These are phyloP conservation scores for Drosophila eohydei DNA, from an alignment of 2,888 invertebrate species.

Conservation along the genomic window DNA sequence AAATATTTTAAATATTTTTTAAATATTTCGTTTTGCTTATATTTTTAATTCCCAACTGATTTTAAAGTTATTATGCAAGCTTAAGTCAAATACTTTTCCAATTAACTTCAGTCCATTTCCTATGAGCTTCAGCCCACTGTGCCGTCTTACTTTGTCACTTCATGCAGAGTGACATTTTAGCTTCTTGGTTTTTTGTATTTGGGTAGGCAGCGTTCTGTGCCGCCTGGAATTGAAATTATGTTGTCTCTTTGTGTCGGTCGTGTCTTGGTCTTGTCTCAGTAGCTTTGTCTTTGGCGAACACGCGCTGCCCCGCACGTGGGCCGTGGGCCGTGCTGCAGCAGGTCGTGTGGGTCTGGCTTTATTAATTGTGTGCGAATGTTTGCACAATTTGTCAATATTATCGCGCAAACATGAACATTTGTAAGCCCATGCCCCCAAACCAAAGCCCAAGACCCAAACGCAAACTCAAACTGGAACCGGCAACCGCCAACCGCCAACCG, in stretches of 20 bases:
- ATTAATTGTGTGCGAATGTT: constrained; percentile 82
- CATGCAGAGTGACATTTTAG: constrained; percentile 47
- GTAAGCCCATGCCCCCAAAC: constrained; percentile 39
- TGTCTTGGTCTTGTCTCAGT: constrained; percentile 32
- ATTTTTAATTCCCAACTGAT: no score
- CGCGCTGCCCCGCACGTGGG: constrained; percentile 50
- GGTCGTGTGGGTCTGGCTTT: constrained; percentile 54
- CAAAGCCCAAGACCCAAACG: constrained; percentile 3
- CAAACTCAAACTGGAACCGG: constrained; percentile 9
- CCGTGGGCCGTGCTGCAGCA: constrained; percentile 20
- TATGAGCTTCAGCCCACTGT: constrained; percentile 24
- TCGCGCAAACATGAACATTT: constrained; percentile 75
- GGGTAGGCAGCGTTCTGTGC: constrained; percentile 46
- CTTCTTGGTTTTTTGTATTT: constrained; percentile 45
- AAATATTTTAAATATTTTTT: no score
- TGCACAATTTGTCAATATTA: constrained; percentile 82
- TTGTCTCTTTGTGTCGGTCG: constrained; percentile 61
- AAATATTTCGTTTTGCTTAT: no score
- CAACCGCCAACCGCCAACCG: not conserved
- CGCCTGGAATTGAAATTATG: constrained; percentile 69
- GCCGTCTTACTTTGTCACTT: constrained; percentile 22
- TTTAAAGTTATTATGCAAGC: no score
- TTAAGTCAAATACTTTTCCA: no score
- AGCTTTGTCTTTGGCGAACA: constrained; percentile 52
- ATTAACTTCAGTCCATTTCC: not conserved